Base-by-base conservation (phyloP, 2,797 vertebrate genomes). In the Cygnus olor region DNA sequence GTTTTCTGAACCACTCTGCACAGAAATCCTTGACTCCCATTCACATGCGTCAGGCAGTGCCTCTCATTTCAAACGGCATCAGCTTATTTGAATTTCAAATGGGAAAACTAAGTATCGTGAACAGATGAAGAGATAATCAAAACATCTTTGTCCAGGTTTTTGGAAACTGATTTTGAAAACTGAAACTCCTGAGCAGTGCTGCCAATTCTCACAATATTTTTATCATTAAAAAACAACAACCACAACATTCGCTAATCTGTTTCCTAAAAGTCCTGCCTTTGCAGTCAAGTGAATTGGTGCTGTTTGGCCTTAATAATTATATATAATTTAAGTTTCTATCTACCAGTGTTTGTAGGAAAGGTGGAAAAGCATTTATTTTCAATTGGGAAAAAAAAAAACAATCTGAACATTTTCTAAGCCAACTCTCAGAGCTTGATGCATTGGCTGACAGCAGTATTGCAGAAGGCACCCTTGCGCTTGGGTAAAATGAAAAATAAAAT, bases 121-220 rank as follows among this genome's bases (percentile, higher is more conserved):
- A 94, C 94, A 97, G 96, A 96, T 95, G 92, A 97, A 96, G 89
- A 96, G 92, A 96, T 92, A 95, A 97, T 95, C 94, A 96, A 96
- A 96, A 94, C 93, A 93, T 94, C 94, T 97, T 96, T 95, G 91
- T 96, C 85, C 94, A 96, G 85, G 94, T 93, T 96, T 96, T 96
- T 95, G 80, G 93, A 94, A 95, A 81, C 49, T 66, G 69, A 30
- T 93, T 95, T 92, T 89, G 82, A 94, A 95, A 95, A 93, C 91
- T 79, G 58, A 89, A 93, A 76, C 72, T 94, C 85, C 89, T 93
- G 82, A 95, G 76, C 72, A 3, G 5, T 85, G 93, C 82, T 93
- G 87, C 84, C 93, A 89, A 76, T 90, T 93, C 89, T 96, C 93
- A 95, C 81, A 96, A 95, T 96, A 95, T 96, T 96, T 96, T 89